Base-by-base conservation (phyloP, 2,113 vertebrate genomes). In the Chaetodon auriga region DNA sequence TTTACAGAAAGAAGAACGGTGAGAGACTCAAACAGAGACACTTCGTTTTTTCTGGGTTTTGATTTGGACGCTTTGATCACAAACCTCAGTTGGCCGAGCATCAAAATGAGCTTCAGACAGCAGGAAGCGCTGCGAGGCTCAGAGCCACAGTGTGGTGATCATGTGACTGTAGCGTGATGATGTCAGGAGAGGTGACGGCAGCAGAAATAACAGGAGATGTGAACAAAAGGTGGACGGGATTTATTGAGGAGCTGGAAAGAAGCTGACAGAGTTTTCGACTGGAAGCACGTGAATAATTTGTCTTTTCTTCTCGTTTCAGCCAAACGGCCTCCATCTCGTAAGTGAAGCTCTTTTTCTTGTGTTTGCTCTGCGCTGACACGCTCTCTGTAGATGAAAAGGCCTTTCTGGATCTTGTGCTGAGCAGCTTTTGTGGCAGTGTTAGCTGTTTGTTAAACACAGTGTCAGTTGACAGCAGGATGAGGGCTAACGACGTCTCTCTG, bases 291-390 rank as follows among this genome's bases (percentile, higher is more conserved):
- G 7, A 49, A 49, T 18, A 0, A 15, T 49, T 16, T 49, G 48
- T 49, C 16, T 18, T 49, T 49, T 16, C 16, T 49, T 49, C 38
- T 36, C 1, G 4, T 83, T 87, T 49, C 73, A 87, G 76, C 3
- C 30, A 41, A 80, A 19, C 11, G 48, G 2, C 48, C 48, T 49
- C 48, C 48, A 68, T 36, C 45, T n/a, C 61, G 83, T 85, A 12
- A 85, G 73, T 78, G 48, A 30, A 60, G n/a, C 2, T 48, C 13
- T 60, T 45, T 57, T 55, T 38, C 6, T 23, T 25, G 2, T 46
- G 0, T 48, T 45, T 45, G 1, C 46, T 48, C 46, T 48, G 46
- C 14, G 13, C 14, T 48, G 4, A 48, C 46, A 16, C 15, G 11
- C 9, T 12, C 9, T 12, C 43, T 48, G 46, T 48, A 48, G 46